A percentile compares a stretch with the other conserved stretches of the same genome.
Conservation (phyloP, 2,113 vertebrate genomes). For the Tragelaphus strepsiceros region DNA sequence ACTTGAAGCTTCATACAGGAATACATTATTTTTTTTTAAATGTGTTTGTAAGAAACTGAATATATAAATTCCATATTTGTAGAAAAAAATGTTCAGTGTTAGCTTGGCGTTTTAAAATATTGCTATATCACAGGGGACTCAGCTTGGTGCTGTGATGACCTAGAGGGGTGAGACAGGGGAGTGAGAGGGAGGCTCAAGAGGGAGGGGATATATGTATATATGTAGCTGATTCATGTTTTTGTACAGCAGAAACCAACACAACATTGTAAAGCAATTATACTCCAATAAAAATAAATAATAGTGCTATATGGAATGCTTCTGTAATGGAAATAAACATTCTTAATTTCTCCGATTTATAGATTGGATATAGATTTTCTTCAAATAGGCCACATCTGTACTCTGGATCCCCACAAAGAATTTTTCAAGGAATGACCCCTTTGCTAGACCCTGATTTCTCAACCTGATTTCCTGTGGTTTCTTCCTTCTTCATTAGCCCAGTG, state of each 20-base stretch:
- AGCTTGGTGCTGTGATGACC: neutral
- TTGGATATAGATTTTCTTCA: neutral
- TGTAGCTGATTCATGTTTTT: neutral
- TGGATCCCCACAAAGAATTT: neutral
- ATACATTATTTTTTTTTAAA: neutral
- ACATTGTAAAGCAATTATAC: neutral
- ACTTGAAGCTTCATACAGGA: neutral
- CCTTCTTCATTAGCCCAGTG: neutral
- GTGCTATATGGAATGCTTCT: neutral
- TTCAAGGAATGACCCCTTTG: neutral
- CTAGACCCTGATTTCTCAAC: neutral
- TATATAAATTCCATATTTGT: conserved; percentile 26
- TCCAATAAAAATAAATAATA: neutral
- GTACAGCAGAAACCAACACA: neutral
- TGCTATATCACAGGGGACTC: neutral
- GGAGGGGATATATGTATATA: neutral
- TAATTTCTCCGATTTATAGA: neutral
- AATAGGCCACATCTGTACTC: neutral
- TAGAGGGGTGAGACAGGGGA: neutral
- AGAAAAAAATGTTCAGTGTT: conserved; percentile 22
- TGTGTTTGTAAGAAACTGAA: conserved; percentile 17
- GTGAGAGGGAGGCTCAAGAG: neutral
- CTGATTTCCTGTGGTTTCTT: neutral
- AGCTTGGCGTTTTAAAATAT: conserved; percentile 27
- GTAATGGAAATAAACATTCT: neutral